phyloP scores from a whole-genome alignment of 2,113 vertebrate species.

The Cygnus buccinator region DNA sequence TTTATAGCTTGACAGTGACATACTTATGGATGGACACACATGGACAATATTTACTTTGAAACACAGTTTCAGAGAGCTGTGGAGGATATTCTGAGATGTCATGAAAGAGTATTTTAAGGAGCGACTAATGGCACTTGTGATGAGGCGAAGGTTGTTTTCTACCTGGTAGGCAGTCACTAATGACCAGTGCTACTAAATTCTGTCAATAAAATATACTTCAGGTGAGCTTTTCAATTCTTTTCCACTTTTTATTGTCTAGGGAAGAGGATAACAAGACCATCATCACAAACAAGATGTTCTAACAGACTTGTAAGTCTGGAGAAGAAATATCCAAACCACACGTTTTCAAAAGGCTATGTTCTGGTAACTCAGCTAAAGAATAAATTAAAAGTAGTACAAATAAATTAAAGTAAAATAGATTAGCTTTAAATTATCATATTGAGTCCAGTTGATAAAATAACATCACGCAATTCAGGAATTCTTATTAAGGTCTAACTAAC shows the following conservation, averaged over 20 bases:
- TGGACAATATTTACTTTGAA: neutral
- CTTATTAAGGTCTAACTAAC: neutral
- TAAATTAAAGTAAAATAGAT: neutral
- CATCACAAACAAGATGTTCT: neutral
- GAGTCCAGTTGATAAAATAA: neutral
- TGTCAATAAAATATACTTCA: neutral
- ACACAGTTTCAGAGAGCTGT: neutral
- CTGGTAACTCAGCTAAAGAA: neutral
- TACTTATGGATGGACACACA: neutral
- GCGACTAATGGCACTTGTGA: neutral
- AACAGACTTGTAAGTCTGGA: neutral
- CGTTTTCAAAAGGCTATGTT: neutral
- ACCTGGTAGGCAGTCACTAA: neutral
- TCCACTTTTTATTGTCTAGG: neutral
- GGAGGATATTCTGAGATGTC: neutral
- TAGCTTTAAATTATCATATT: neutral
- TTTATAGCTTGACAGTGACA: neutral
- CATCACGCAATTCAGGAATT: neutral
- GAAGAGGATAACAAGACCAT: neutral
- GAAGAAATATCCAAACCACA: neutral
- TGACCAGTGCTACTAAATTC: neutral
- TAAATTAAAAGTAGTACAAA: neutral
- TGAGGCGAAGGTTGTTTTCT: neutral
- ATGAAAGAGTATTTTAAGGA: neutral
- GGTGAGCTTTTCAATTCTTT: neutral